Evolutionary conservation across 2,888 invertebrate genomes (phyloP).

Genomic region (Nymphalis polychloros): DNA sequence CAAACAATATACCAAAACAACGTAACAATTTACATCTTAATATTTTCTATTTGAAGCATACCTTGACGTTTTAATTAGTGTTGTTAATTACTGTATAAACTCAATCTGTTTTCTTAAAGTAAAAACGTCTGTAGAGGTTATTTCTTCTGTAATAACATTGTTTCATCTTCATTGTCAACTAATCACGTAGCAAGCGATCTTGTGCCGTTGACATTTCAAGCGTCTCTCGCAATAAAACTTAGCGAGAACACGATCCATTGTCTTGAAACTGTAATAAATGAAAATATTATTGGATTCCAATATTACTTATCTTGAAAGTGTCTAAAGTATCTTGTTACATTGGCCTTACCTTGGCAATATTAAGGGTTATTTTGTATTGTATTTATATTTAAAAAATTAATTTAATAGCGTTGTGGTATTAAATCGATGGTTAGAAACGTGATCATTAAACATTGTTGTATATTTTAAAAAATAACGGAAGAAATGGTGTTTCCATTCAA

Average conservation of each 20-base stretch:
- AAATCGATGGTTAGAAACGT: background rate
- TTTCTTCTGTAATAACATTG: no score
- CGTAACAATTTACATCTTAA: no score
- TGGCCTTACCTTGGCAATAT: background rate
- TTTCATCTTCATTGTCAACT: no score
- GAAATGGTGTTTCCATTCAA: no score
- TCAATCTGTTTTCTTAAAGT: no score
- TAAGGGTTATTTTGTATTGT: background rate
- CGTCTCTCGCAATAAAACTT: background rate
- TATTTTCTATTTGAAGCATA: no score
- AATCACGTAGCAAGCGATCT: background rate
- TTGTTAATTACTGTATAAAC: no score
- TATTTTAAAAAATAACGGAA: no score
- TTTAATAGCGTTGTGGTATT: background rate
- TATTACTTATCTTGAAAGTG: background rate
- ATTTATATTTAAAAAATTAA: background rate
- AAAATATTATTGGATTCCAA: slow-evolving; percentile 5
- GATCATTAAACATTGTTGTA: no score
- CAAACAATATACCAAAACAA: no score
- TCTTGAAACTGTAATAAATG: slow-evolving; percentile 7
- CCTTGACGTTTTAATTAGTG: no score
- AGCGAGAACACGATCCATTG: background rate
- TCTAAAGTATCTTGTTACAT: background rate
- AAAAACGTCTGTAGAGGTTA: no score
- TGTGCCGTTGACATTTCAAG: background rate